phyloP scores from a whole-genome alignment of 2,113 vertebrate genomes.

The Eudyptes chrysolophus region DNA sequence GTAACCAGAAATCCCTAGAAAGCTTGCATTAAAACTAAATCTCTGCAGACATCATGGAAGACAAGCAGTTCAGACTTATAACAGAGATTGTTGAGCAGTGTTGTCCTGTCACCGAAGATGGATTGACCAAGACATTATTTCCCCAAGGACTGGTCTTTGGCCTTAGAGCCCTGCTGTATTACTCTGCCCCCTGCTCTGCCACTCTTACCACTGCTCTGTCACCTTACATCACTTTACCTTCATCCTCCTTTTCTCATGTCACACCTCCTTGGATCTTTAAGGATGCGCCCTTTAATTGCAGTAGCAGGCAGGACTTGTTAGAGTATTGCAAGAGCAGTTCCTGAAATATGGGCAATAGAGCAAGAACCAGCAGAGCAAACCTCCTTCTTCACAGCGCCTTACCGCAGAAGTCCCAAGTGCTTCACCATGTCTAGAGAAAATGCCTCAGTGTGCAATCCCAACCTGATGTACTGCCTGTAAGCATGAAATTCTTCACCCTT shows the following conservation, averaged over 20 bases:
- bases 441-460: background rate
- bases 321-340: background rate
- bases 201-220: background rate
- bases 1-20: background rate
- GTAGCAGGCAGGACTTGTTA: background rate
- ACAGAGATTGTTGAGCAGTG: background rate
- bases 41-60: background rate
- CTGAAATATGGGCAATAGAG: background rate
- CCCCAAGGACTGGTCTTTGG: background rate
- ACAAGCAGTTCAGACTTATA: background rate
- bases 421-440: background rate
- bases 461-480: background rate
- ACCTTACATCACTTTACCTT: background rate
- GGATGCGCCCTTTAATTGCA: background rate
- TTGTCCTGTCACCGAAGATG: background rate
- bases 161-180: background rate
- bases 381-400: background rate
- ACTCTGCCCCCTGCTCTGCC: background rate
- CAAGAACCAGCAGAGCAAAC: background rate
- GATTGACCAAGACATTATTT: background rate
- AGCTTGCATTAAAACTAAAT: background rate
- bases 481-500: background rate
- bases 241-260: background rate
- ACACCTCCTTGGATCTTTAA: background rate
- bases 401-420: accelerated